Conservation (phyloP, 2,888 invertebrate genomes). For the Tribolium freemani region DNA sequence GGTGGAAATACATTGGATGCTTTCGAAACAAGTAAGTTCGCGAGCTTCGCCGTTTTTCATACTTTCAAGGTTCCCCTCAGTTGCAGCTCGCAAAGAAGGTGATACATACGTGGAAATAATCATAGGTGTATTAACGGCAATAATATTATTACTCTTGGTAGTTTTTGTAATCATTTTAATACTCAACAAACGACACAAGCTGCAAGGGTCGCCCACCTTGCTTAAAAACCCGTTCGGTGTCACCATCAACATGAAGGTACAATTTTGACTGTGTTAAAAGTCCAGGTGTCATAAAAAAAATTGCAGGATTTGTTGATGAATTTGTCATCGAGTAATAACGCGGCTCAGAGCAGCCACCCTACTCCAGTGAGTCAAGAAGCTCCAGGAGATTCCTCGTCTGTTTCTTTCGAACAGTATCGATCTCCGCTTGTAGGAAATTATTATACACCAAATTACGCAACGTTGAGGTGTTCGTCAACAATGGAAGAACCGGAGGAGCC, state of each 20-base stretch:
- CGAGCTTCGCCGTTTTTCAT: neutral
- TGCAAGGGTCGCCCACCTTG: conserved; percentile 74
- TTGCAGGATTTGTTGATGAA: conserved; percentile 73
- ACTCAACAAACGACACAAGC: conserved; percentile 73
- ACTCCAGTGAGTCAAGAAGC: conserved; percentile 66
- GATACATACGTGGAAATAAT: conserved; percentile 74
- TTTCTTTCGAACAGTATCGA: conserved; percentile 70
- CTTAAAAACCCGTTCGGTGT: conserved; percentile 75
- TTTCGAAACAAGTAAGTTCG: conserved; percentile 73
- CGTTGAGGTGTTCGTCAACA: conserved; percentile 62
- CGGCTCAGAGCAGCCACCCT: conserved; percentile 63
- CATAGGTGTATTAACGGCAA: conserved; percentile 76
- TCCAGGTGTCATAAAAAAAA: neutral
- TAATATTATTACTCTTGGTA: conserved; percentile 75
- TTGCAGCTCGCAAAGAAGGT: conserved; percentile 72
- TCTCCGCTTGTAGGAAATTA: conserved; percentile 71
- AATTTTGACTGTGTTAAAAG: neutral
- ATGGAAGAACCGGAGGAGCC: conserved; percentile 58
- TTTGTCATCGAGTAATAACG: conserved; percentile 70
- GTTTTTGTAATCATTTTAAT: conserved; percentile 76
- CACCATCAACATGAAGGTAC: conserved; percentile 78
- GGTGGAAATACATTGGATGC: conserved; percentile 70
- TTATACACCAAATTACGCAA: conserved; percentile 70
- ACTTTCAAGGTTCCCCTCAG: conserved; percentile 57
- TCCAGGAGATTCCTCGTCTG: conserved; percentile 63